A percentile compares a stretch with the other conserved stretches of the same genome.
These are phyloP conservation scores for Puntigrus tetrazona DNA, from an alignment of 2,113 vertebrate species.

Conservation along the genomic window DNA sequence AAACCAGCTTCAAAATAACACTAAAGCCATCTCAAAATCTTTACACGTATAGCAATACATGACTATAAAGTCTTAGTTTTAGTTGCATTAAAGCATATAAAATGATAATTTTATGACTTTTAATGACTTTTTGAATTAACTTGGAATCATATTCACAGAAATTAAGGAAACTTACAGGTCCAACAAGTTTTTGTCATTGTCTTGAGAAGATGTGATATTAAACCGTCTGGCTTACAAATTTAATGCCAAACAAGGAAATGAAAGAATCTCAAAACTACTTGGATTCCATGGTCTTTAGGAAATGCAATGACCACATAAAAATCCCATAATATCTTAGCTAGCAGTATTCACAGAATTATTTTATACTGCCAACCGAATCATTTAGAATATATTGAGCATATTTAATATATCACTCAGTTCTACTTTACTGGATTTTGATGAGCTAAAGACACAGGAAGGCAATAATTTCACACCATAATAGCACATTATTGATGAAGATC, in stretches of 20 bases:
- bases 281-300: neutral
- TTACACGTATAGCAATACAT: neutral
- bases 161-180: neutral
- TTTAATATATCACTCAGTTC: neutral
- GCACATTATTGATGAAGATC: slow-evolving; percentile 7
- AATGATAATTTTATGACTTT: too few species aligned
- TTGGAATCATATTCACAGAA: too few species aligned
- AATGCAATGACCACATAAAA: neutral
- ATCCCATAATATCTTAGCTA: neutral
- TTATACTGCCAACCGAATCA: neutral
- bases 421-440: slow-evolving; percentile 15
- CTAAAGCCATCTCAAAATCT: neutral
- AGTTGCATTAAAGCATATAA: too few species aligned
- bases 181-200: neutral
- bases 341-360: slow-evolving; percentile 12
- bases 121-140: too few species aligned
- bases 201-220: neutral
- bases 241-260: neutral
- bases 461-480: neutral
- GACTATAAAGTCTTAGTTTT: too few species aligned
- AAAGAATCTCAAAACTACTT: neutral
- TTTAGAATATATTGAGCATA: slow-evolving; percentile 6
- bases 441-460: slow-evolving; percentile 10
- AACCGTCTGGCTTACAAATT: neutral
- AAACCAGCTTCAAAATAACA: neutral